Conservation (phyloP, 2,888 invertebrate genomes). For the Epistrophe eligans region DNA sequence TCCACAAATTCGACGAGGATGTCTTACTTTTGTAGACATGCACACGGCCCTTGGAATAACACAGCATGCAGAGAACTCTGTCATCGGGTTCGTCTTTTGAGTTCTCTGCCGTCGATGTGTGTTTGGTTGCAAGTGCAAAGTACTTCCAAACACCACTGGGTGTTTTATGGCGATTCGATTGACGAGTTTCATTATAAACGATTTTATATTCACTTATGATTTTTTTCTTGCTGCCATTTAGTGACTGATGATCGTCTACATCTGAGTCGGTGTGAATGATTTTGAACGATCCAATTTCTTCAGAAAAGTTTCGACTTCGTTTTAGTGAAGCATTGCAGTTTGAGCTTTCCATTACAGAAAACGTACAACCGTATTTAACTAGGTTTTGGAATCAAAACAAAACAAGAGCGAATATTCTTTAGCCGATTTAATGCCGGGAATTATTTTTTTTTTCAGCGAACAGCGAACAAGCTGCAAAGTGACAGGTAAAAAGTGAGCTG, state of each 20-base stretch:
- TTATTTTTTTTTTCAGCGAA: conserved; percentile 4
- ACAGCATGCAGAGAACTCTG: conserved; percentile 71
- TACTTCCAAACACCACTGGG: conserved; percentile 72
- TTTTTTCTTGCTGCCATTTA: conserved; percentile 12
- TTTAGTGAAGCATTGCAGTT: conserved; percentile 2
- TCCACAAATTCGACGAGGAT: conserved; percentile 75
- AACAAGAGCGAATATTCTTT: conserved; percentile 59
- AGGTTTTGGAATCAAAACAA: conserved; percentile 50
- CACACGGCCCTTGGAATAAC: conserved; percentile 64
- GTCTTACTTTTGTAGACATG: conserved; percentile 75
- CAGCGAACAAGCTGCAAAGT: neutral
- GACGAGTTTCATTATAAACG: conserved; percentile 52
- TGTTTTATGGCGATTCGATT: conserved; percentile 62
- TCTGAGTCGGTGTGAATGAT: conserved; percentile 53
- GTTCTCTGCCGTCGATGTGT: conserved; percentile 3
- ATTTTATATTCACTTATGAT: conserved; percentile 65
- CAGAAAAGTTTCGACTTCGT: neutral
- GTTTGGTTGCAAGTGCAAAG: conserved; percentile 64
- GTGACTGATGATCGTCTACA: neutral
- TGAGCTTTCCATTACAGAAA: conserved; percentile 38
- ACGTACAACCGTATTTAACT: neutral
- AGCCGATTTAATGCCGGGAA: conserved; percentile 44
- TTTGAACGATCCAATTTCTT: conserved; percentile 63
- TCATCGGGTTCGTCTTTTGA: conserved; percentile 46
- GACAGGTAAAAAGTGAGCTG: no score